A percentile compares a stretch with the other conserved stretches of the same genome.
These are phyloP conservation scores for Scolanthus callimorphus DNA, from an alignment of 92 coral and sea anemone species.

Conservation along the genomic window DNA sequence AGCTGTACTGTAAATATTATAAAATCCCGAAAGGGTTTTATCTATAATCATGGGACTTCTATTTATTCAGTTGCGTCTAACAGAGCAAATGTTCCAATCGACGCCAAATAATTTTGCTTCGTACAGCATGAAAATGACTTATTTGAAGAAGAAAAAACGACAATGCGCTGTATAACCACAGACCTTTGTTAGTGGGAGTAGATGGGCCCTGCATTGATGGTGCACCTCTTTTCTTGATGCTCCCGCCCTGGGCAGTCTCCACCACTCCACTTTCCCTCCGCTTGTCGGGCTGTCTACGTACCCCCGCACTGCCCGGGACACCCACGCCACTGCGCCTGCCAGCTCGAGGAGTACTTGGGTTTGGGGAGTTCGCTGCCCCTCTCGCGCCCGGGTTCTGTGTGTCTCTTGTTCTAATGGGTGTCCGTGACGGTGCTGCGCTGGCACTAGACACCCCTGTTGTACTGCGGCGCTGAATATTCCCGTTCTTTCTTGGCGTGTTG, in stretches of 20 bases:
- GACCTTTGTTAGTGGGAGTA: slow-evolving; percentile 10
- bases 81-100: too few relatives aligned
- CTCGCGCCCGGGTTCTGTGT: background rate
- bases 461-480: slow-evolving; percentile 10
- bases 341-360: background rate
- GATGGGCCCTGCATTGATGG: too few relatives aligned
- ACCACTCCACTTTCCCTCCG: background rate
- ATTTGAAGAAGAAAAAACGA: too few relatives aligned
- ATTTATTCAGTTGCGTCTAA: too few relatives aligned
- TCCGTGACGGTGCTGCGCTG: background rate
- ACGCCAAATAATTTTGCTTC: too few relatives aligned
- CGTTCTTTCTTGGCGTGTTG: slow-evolving; percentile 10
- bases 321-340: background rate
- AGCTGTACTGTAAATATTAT: too few relatives aligned
- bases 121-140: too few relatives aligned
- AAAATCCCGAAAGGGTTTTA: too few relatives aligned
- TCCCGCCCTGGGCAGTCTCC: background rate
- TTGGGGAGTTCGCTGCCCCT: background rate
- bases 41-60: too few relatives aligned
- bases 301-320: background rate
- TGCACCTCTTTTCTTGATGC: too few relatives aligned
- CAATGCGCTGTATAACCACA: too few relatives aligned
- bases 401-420: background rate
- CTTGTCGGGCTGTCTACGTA: too few relatives aligned
- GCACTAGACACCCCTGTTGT: background rate